A percentile compares a stretch with the other conserved stretches of the same genome.
Conservation (phyloP, 1,140 invertebrate species). For the Polypedilum vanderplanki region DNA sequence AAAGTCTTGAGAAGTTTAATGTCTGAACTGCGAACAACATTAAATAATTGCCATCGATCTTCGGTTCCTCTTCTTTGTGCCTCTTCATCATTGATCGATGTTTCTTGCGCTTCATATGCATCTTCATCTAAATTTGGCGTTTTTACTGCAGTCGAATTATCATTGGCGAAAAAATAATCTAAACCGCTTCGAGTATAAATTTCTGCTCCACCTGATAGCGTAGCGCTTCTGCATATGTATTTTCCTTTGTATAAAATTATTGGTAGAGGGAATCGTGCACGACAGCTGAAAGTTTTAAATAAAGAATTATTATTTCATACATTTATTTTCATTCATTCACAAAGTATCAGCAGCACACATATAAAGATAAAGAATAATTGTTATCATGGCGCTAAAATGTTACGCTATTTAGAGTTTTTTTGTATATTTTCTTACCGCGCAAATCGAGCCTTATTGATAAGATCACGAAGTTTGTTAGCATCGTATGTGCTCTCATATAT, state of each 20-base stretch:
- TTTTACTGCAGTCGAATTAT: conserved; percentile 36
- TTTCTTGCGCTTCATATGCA: conserved; percentile 2
- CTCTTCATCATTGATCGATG: neutral
- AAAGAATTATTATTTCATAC: conserved; percentile 22
- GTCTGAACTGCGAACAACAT: conserved; percentile 49
- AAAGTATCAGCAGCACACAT: neutral
- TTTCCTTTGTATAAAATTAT: conserved; percentile 74
- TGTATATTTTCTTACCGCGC: conserved; percentile 40
- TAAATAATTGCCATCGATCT: conserved; percentile 36
- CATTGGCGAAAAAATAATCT: conserved; percentile 49
- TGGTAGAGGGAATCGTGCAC: conserved; percentile 69
- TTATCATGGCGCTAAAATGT: conserved; percentile 2
- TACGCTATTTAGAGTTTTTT: neutral
- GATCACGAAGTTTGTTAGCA: conserved; percentile 51
- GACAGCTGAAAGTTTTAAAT: conserved; percentile 48
- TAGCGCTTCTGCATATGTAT: conserved; percentile 62
- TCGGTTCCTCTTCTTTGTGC: neutral
- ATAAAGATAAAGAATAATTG: neutral
- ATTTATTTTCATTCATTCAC: neutral
- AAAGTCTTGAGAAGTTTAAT: conserved; percentile 65
- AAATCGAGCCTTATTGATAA: conserved; percentile 55
- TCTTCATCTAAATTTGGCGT: conserved; percentile 29
- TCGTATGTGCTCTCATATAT: conserved; percentile 58
- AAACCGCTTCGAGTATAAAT: conserved; percentile 60
- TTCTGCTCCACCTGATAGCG: conserved; percentile 63